Evolutionary conservation across 2,797 vertebrate genomes (phyloP), one percentile per base, ranked within the genome.

Genomic region (Anomalospiza imberbis): DNA sequence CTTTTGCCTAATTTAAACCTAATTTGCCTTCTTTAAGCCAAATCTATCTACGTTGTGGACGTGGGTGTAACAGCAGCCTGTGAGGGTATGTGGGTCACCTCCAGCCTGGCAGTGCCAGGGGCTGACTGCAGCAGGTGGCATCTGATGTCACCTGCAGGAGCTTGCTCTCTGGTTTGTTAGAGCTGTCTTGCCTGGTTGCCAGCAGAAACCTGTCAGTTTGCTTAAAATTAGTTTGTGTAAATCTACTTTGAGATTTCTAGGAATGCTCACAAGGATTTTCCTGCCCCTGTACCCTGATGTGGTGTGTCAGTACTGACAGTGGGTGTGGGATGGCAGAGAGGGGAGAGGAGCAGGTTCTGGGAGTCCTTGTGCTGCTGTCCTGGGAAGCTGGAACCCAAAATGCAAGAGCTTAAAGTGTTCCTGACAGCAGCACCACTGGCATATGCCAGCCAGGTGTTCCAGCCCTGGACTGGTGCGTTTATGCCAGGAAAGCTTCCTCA

Each of bases 11-110:
- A 55, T 76, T 71, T 28, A 32, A 74, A 29, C 18, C 32, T 6
- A 1, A 10, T 19, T 62, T 75, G 13, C 15, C 25, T 22, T 42
- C 40, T 81, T 42, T 42, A 36, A 42, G 16, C 47, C 48, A 31
- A 14, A 32, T 67, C 21, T 26, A 2, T 48, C 19, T 17, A 0
- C 55, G 0, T 9, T 32, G 45, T 93, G 80, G 54, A 10, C 1
- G 8, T 0, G 2, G 61, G 9, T 13, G 0, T 75, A 17, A 7
- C 32, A 48, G 60, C 50, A 68, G 3, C 45, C 55, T 55, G 40
- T 38, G 72, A 36, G 24, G 62, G 18, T 26, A 8, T 47, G 7
- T 62, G 63, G 63, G 89, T 88, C 82, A 68, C 85, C 73, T 73
- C 40, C 55, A 57, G 7, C 20, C 28, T 14, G 3, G 42, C 3